phyloP scores from a whole-genome alignment of 2,797 vertebrate genomes.

The Pipistrellus nathusii region DNA sequence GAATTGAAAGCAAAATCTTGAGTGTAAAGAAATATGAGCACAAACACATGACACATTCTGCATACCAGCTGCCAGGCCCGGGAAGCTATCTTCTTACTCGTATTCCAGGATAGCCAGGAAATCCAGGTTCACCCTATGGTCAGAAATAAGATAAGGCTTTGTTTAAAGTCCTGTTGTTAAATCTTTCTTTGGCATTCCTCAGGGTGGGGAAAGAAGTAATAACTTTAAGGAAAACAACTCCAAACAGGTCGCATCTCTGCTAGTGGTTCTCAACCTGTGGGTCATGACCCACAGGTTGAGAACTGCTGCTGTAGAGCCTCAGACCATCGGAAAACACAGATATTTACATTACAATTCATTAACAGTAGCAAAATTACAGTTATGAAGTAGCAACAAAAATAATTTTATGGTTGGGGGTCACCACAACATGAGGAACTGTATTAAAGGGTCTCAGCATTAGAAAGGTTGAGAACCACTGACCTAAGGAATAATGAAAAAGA shows the following conservation, averaged over 20 bases:
- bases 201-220: background rate
- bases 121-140: conserved; percentile 90
- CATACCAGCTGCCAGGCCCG: background rate
- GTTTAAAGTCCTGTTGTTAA: background rate
- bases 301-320: too few species aligned
- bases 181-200: background rate
- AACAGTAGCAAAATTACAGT: too few species aligned
- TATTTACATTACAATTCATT: too few species aligned
- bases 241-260: background rate
- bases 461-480: too few species aligned
- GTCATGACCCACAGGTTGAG: too few species aligned
- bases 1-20: conserved; percentile 68
- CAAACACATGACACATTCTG: background rate
- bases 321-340: too few species aligned
- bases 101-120: conserved; percentile 90
- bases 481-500: too few species aligned
- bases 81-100: conserved; percentile 83
- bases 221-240: background rate
- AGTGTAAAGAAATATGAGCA: background rate
- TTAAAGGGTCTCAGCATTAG: too few species aligned
- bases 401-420: too few species aligned
- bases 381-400: too few species aligned
- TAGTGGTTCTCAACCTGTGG: too few species aligned
- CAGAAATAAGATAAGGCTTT: conserved; percentile 51
- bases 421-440: too few species aligned